Evolutionary conservation across 2,888 invertebrate genomes (phyloP), one percentile per base, ranked within the genome.

Genomic region (Leucophora obtusa): DNA sequence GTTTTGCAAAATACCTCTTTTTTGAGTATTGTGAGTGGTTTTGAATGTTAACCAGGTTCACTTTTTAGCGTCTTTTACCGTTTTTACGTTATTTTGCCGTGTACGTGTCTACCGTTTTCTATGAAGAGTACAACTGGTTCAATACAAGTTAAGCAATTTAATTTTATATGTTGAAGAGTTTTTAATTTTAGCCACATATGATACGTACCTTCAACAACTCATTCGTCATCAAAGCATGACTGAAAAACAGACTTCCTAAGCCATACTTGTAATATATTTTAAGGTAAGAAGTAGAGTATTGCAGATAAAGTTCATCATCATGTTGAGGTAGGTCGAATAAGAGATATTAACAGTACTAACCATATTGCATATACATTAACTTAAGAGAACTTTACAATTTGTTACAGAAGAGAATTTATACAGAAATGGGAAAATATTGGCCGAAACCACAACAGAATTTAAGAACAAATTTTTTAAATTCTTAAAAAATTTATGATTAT

Each of bases 91-190:
- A n/a, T 72, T 56, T 72, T 15, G 63, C 28, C 71, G 71, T 54
- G 43, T 63, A 58, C 59, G 66, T 53, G 73, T 59, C 51, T 59
- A 66, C 59, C 58, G 73, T 59, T 74, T 74, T 74, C 59, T 15
- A 10, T 59, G 59, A 74, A 66, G 66, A 66, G 66, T 28, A 74
- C 74, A 78, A 82, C 82, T 82, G 82, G 78, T 71, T 78, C 68
- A 66, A 47, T 71, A 14, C 53, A 43, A 71, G 60, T 65, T 66
- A 50, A 56, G 59, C 33, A 74, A 78, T 71, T 81, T 59, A 66
- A 73, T 77, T 77, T 81, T 81, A 74, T 77, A 81, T 51, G 33
- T 58, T 58, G 47, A 65, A 35, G 50, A 73, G 63, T 38, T 65
- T 66, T 74, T 59, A 7, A 21, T 60, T 38, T 59, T 59, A 38